Percentiles rank a stretch among this genome's conserved stretches.
Evolutionary conservation across 1,140 invertebrate genomes (phyloP).

Genomic region (Drosophila sp.): DNA sequence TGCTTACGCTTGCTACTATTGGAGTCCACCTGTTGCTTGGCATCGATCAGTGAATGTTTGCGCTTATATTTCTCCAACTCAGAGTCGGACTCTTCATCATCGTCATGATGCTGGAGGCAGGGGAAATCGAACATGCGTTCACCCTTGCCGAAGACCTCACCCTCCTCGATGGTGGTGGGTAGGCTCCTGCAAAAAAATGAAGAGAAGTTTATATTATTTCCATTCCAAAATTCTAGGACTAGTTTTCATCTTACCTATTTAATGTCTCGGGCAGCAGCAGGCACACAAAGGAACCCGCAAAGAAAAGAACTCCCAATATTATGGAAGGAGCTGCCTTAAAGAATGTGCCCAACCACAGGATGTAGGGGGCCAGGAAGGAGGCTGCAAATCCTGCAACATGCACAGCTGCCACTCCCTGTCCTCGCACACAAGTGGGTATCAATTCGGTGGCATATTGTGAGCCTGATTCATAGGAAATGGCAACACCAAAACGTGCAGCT

Average conservation of each 20-base stretch:
- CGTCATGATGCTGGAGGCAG: conserved; percentile 71
- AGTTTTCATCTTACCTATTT: conserved; percentile 76
- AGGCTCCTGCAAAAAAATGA: conserved; percentile 80
- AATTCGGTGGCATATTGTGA: conserved; percentile 88
- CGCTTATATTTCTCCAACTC: conserved; percentile 77
- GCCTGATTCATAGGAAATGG: conserved; percentile 87
- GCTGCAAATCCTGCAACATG: conserved; percentile 86
- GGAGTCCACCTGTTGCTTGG: conserved; percentile 70
- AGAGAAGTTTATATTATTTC: not conserved
- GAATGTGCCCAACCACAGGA: conserved; percentile 83
- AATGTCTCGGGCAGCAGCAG: conserved; percentile 87
- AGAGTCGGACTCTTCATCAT: conserved; percentile 67
- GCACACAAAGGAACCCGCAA: conserved; percentile 85
- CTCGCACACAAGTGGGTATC: conserved; percentile 87
- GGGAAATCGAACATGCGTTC: conserved; percentile 85
- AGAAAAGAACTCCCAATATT: conserved; percentile 85
- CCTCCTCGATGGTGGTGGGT: conserved; percentile 86
- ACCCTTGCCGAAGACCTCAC: conserved; percentile 86
- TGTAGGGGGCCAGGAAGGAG: conserved; percentile 85
- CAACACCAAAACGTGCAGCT: conserved; percentile 86
- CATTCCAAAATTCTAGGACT: not conserved
- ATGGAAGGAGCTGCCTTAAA: conserved; percentile 85
- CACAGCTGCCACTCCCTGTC: conserved; percentile 85
- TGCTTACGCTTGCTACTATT: conserved; percentile 76
- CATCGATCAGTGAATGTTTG: conserved; percentile 78